Conservation (phyloP, 2,888 invertebrate species). For the Hymenopus coronatus region DNA sequence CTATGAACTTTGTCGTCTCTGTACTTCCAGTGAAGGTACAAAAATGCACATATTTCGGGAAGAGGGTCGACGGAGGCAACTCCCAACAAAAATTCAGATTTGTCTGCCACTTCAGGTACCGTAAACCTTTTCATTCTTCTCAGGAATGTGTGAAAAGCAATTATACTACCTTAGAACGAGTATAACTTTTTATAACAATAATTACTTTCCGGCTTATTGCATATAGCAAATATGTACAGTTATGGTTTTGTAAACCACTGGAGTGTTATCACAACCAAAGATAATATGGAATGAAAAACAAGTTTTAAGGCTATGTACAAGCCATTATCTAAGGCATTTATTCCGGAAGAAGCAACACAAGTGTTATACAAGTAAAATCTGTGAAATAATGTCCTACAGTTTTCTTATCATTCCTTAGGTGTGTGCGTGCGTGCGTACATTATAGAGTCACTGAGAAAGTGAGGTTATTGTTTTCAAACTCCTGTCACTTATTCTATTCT, state of each 20-base stretch:
- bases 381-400: no score
- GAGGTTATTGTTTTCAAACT: no score
- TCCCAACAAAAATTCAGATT: constrained; percentile 63
- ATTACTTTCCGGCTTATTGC: background rate
- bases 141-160: background rate
- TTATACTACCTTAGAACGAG: background rate
- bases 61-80: constrained; percentile 62
- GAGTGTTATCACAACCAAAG: no score
- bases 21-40: constrained; percentile 63
- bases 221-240: background rate
- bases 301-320: no score
- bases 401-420: no score
- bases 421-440: no score
- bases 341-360: no score
- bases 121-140: background rate
- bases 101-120: constrained; percentile 61
- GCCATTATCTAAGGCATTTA: no score
- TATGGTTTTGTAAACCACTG: background rate
- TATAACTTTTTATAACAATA: background rate
- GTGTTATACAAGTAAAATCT: no score
- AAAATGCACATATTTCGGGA: constrained; percentile 66
- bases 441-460: no score
- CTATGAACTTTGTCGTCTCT: constrained; percentile 67
- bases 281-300: no score
- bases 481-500: no score